Base-by-base conservation (phyloP, 1,140 invertebrate genomes). In the Hyposmocoma kahamanoa region DNA sequence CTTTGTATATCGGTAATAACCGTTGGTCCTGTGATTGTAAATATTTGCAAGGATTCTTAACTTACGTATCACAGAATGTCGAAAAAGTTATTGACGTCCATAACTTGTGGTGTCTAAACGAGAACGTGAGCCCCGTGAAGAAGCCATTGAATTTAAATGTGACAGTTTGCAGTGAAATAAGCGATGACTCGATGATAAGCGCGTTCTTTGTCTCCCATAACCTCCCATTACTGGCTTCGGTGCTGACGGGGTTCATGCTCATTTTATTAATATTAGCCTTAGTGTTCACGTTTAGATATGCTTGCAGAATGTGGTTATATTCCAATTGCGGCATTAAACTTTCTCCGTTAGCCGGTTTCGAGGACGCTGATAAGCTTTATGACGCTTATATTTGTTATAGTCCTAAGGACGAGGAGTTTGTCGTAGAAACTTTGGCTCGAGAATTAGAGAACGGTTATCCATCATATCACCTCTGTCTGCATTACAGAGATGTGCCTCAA, bases 351-450 rank as follows among this genome's bases (percentile, higher is more conserved):
- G 38, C 95, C 92, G 89, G 91, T 52, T 89, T 90, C 73, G 90
- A 91, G 65, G 93, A 95, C 68, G 90, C 92, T 53, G 93, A 95
- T 88, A 91, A 93, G 66, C 90, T 95, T 48, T 96, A 95, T 74
- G 96, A 97, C 77, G 95, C 95, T 15, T 97, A 96, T 79, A 91
- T 97, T 46, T 94, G 93, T 36, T 97, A 97, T 84, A 95, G 94
- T 60, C 90, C 94, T 36, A 94, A 96, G 70, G 95, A 97, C 82
- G 94, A 96, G 73, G 90, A 91, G 38, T 96, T 95, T 77, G 93
- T 97, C 13, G 91, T 92, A 53, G 91, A 96, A 66, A 92, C 95
- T 24, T 83, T 97, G 48, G 93, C 94, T 15, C 90, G 92, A 8
- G 92, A 93, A 11, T 87, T 97, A 9, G 95, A 97, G 79, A 90